Base-by-base conservation (phyloP, 92 coral and sea anemone genomes). In the Porites rus region DNA sequence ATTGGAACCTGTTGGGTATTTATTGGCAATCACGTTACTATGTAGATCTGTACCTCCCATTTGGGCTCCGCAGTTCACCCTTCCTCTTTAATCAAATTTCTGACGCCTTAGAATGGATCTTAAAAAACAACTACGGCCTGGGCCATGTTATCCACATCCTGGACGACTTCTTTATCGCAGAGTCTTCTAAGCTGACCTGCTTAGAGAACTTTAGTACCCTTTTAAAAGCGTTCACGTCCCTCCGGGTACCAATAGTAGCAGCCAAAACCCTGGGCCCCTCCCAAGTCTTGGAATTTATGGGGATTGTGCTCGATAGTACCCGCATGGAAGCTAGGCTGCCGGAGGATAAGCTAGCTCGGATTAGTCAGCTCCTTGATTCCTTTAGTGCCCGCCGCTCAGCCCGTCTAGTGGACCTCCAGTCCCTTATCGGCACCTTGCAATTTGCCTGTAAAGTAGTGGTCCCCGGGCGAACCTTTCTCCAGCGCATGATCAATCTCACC, bases 51-150 rank as follows among this genome's bases (percentile, higher is more conserved):
- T 31, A 31, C 43, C 43, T 31, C 4, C 43, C 43, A 0, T 31
- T 31, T 67, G 92, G 94, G 14, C 77, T 91, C 50, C 75, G 94
- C 28, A 85, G 92, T 64, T 84, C 92, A 6, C 95, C 95, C 7
- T 92, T 31, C 65, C 21, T 92, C 16, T 92, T 92, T 58, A 88
- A 88, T 69, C 83, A 66, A 68, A 85, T 92, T 7, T 84, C 95
- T 6, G 95, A 88, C 22, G 94, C 92, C 56, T 64, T 92, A 14
- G 90, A 92, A 72, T 89, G 91, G 94, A 79, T 92, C 13, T 71
- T 92, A 1, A 31, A 81, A 2, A 75, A 92, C 46, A 82, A 88
- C 5, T 92, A 87, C 59, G 51, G 74, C 63, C 82, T 90, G 28
- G 74, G 84, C 6, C 87, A 84, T 75, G 96, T 89, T 38, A 84